Base-by-base conservation (phyloP, 2,888 invertebrate genomes). In the Ferdinandea cuprea region DNA sequence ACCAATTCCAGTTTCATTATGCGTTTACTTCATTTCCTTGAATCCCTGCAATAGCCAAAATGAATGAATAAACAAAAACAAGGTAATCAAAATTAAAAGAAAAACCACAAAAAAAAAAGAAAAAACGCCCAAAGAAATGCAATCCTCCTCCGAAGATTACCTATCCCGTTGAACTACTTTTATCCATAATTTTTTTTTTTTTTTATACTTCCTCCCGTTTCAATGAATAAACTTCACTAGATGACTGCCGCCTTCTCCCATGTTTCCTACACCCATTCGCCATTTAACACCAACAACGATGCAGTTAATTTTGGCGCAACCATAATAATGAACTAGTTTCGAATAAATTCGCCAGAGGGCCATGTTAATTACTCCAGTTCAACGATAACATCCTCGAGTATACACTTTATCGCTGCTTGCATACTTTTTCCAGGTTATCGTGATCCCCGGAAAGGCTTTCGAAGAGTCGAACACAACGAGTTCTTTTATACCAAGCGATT, bases 311-410 rank as follows among this genome's bases (percentile, higher is more conserved):
- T 80, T 80, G 61, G 66, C 28, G 32, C 69, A 76, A 56, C 58
- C 15, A 50, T 59, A 52, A 80, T 69, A 81, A 76, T 76, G 80
- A 81, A 81, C 76, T 81, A 81, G 80, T 81, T 81, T 81, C 69
- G 76, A 81, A 65, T 81, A 71, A 76, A 65, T 76, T 71, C 80
- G 76, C 80, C 80, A 71, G 76, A 81, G 80, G 74, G 80, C 65
- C 68, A 63, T 63, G 37, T 80, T 80, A 80, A 80, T 80, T 80
- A 80, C 68, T 80, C 80, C 68, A 80, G 42, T 74, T 80, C 19
- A 15, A 68, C 11, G 42, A 35, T 11, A 58, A 44, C 58, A 59
- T 59, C 17, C 19, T 17, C 42, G 35, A 35, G 72, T 58, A 44
- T 48, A 37, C 15, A 37, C 58, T 77, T 61, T 40, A 71, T 71